These are phyloP conservation scores for Pogonomyrmex californicus DNA, from an alignment of 1,140 invertebrate species.

Conservation along the genomic window DNA sequence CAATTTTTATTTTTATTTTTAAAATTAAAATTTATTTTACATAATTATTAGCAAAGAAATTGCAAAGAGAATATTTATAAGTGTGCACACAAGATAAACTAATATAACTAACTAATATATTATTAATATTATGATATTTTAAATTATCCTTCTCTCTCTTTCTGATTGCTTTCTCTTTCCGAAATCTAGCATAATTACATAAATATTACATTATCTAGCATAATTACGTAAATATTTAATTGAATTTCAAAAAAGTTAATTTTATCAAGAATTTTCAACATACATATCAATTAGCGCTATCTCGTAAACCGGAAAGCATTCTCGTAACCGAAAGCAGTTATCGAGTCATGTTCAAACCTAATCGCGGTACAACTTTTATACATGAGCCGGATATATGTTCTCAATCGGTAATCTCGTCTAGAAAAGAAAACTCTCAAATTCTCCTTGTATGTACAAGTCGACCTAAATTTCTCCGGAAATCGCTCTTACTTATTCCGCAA, in stretches of 20 bases:
- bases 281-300: background rate
- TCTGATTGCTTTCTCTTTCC: too few relatives aligned
- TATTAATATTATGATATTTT: too few relatives aligned
- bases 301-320: background rate
- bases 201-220: background rate
- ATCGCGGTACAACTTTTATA: background rate
- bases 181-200: too few relatives aligned
- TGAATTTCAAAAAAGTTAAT: background rate
- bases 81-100: background rate
- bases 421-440: background rate
- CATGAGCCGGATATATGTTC: background rate
- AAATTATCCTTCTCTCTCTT: too few relatives aligned
- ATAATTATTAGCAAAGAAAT: background rate
- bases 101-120: too few relatives aligned
- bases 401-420: background rate
- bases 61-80: background rate
- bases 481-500: background rate
- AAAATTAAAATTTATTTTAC: background rate
- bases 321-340: conserved; percentile 29
- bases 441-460: background rate
- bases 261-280: background rate
- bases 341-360: conserved; percentile 38
- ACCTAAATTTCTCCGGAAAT: background rate
- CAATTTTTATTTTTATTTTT: background rate
- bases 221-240: conserved; percentile 3